Base-by-base conservation (phyloP, 2,888 invertebrate genomes). In the Eustalomyia histrio region DNA sequence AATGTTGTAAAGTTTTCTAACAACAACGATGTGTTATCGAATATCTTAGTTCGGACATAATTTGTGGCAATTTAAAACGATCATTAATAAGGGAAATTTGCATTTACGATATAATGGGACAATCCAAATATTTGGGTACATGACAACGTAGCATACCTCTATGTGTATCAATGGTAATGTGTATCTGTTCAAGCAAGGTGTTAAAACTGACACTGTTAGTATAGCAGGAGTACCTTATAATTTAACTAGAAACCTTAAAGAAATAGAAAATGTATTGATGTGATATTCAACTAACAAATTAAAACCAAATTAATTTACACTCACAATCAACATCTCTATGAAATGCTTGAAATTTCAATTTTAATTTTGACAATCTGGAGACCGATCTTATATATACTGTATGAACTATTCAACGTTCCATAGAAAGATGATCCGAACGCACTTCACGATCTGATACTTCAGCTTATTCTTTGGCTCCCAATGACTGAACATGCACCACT, bases 81-180 rank as follows among this genome's bases (percentile, higher is more conserved):
- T 96, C 96, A 0, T 93, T 93, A 88, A 95, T 96, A 7, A 98
- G 92, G 53, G 95, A 94, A 58, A 93, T 92, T 84, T 97, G 97
- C 76, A 98, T 92, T 79, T 97, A 97, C 1, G 93, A 92, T 60
- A 95, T 94, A 35, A 95, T 92, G 35, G 95, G 95, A 76, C 96
- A 95, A 83, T 92, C 92, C 84, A 96, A 95, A 91, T 97, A 97
- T 87, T 97, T 97, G 10, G 97, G 97, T 57, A 98, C 96, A 87
- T 98, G 97, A 84, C 97, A 96, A 83, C 97, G 95, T 85, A 97
- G 93, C 91, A 96, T 95, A 0, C 99, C 99, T 7, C 97, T 97
- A 90, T 98, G 97, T 39, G 97, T 97, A 89, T 98, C 97, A 65
- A 99, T 97, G 29, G 97, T 96, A 76, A 99, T 95, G 76, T 98